Base-by-base conservation (phyloP, 2,888 invertebrate species). In the Chymomyza caudatula region DNA sequence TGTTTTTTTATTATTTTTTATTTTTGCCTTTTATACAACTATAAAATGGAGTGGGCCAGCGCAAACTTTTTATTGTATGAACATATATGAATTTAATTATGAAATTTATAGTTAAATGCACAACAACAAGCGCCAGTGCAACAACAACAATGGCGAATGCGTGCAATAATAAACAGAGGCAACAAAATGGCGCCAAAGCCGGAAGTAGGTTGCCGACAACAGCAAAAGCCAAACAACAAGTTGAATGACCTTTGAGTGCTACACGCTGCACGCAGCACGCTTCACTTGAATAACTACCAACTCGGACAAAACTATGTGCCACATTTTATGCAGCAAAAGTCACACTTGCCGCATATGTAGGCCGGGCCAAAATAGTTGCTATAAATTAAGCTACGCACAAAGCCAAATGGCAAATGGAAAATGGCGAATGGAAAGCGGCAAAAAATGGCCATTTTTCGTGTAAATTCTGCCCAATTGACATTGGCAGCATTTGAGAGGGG, bases 401-500 rank as follows among this genome's bases (percentile, higher is more conserved):
- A 44, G 13, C 70, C 76, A 70, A 78, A 71, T 71, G 79, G 74
- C 69, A 71, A 82, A 67, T 22, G 49, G 51, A n/a, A 22, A 17
- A 47, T 11, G 37, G 37, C 37, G n/a, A n/a, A 37, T 47, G 47
- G 17, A 47, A 8, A 17, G 47, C 19, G 17, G n/a, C n/a, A 51
- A 37, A 49, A 15, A 29, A 17, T 37, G 51, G 76, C 62, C 43
- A 71, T 68, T 77, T 73, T 58, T 82, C 23, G 77, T 79, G 73
- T 75, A 81, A 84, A 84, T 86, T 86, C 81, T 71, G 75, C 72
- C 85, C 85, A 84, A 83, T 83, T 83, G 86, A 86, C 82, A 83
- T 81, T 81, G 77, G 61, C 65, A 15, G 20, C 44, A 23, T 17
- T n/a, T 15, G 51, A 29, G 8, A 6, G 5, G 25, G 3, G 25